phyloP scores from a whole-genome alignment of 2,113 vertebrate species.

The Procavia capensis region DNA sequence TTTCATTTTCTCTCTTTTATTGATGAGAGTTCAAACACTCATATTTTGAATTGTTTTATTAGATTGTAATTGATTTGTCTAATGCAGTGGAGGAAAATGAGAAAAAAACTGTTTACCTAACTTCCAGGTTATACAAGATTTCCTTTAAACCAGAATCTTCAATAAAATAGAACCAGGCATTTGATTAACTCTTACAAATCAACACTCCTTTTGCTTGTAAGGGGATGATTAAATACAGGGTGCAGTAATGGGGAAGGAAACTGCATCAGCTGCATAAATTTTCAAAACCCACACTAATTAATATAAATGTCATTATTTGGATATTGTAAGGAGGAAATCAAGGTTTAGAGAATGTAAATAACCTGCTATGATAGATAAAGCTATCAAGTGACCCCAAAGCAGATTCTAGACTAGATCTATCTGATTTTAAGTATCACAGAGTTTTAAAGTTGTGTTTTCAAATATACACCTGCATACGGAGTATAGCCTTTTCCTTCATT shows the following conservation, averaged over 20 bases:
- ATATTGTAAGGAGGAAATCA: neutral
- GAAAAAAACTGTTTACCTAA: neutral
- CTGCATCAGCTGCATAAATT: neutral
- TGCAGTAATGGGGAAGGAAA: neutral
- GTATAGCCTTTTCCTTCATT: neutral
- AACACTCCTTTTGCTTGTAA: neutral
- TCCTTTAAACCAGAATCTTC: slow-evolving; percentile 4
- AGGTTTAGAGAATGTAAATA: neutral
- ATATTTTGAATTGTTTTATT: neutral
- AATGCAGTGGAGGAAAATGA: neutral
- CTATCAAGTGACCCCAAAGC: neutral
- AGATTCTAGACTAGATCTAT: neutral
- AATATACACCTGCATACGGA: neutral
- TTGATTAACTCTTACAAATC: neutral
- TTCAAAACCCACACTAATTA: neutral
- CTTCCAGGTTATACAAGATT: neutral
- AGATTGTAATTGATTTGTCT: neutral
- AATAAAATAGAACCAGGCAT: neutral
- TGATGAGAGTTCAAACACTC: neutral
- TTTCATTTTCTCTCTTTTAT: neutral
- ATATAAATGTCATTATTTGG: neutral
- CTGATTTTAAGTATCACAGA: neutral
- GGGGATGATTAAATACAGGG: neutral
- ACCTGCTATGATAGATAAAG: neutral
- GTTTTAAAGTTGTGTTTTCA: neutral